A percentile compares a stretch with the other conserved stretches of the same genome.
These are phyloP conservation scores for Alaudala cheleensis DNA, from an alignment of 2,113 vertebrate species.

Conservation along the genomic window DNA sequence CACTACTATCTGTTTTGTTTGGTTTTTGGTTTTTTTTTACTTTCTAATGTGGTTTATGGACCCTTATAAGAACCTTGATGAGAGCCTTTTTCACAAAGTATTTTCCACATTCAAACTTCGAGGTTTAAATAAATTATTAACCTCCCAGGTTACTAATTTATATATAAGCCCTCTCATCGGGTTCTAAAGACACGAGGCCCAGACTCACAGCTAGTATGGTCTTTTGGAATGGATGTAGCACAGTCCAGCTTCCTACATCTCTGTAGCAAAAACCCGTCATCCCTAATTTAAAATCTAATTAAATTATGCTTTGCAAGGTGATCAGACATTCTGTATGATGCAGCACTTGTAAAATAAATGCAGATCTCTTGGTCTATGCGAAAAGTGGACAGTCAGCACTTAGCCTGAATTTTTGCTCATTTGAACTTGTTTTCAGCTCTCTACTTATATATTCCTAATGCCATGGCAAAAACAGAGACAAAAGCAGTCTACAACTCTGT, in stretches of 20 bases:
- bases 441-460: neutral
- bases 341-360: neutral
- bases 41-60: neutral
- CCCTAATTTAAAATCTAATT: neutral
- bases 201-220: neutral
- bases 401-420: neutral
- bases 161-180: neutral
- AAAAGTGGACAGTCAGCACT: neutral
- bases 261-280: neutral
- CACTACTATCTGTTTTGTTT: neutral
- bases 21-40: neutral
- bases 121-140: neutral
- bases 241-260: neutral
- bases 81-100: neutral
- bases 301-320: neutral
- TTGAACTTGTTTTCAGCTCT: neutral
- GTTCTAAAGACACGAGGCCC: neutral
- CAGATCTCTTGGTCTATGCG: neutral
- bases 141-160: neutral
- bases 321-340: neutral
- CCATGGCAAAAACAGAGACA: neutral
- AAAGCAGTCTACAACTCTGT: neutral
- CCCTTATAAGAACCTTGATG: neutral
- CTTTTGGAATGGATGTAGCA: neutral
- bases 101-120: neutral